Conservation (phyloP, 2,797 vertebrate species). For the Schizothorax lantsangensis region DNA sequence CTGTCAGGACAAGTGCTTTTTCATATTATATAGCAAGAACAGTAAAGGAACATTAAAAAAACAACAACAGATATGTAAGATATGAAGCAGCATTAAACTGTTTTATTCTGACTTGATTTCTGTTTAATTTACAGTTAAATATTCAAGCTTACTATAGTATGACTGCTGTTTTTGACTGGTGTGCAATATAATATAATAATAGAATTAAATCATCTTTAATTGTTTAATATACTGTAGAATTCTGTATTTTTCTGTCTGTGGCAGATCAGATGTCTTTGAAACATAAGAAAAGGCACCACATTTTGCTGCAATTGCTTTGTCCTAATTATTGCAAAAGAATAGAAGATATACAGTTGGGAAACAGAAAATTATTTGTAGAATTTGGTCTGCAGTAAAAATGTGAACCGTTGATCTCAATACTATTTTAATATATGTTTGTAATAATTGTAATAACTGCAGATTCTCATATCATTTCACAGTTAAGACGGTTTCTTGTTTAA, state of each 20-base stretch:
- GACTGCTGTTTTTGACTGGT: too few species aligned
- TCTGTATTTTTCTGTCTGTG: not conserved
- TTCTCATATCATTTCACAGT: not conserved
- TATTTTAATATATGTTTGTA: not conserved
- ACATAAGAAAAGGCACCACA: not conserved
- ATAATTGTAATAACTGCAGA: not conserved
- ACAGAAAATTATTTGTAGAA: not conserved
- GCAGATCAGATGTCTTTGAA: not conserved
- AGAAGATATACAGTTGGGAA: not conserved
- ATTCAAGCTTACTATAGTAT: not conserved
- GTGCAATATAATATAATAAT: not conserved
- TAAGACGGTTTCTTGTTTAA: not conserved
- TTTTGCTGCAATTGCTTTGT: not conserved
- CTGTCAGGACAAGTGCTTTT: constrained; percentile 55
- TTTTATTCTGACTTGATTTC: not conserved
- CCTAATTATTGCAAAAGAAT: not conserved
- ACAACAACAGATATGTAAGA: constrained; percentile 26
- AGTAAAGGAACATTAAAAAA: constrained; percentile 2
- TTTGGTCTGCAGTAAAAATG: not conserved
- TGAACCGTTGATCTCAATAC: not conserved
- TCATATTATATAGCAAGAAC: constrained; percentile 45
- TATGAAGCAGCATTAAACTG: not conserved
- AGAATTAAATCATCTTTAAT: not conserved
- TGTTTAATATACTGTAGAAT: not conserved
- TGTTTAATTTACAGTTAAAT: not conserved